These are phyloP conservation scores for Brachymystax lenok DNA, from an alignment of 2,797 vertebrate species.

Conservation along the genomic window DNA sequence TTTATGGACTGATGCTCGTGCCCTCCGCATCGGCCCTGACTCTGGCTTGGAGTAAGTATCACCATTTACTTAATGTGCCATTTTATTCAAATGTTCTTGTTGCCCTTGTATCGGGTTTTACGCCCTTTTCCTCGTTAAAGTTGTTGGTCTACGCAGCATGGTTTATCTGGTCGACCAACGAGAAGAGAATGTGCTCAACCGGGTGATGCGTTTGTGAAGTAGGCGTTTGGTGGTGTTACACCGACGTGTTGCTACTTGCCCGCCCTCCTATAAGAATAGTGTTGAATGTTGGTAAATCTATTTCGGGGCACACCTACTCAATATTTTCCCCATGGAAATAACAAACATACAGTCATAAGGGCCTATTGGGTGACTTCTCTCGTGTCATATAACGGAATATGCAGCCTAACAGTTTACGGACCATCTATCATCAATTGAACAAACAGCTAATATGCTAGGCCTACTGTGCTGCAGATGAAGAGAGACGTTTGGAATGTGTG, in stretches of 20 bases:
- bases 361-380: too few species aligned
- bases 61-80: background rate
- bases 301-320: background rate
- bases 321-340: background rate
- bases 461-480: constrained; percentile 7
- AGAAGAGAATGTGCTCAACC: constrained; percentile 55
- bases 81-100: background rate
- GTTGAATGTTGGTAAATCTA: background rate
- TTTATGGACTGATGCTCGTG: constrained; percentile 76
- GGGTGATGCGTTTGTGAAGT: constrained; percentile 36
- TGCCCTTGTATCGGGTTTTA: background rate
- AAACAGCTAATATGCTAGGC: background rate
- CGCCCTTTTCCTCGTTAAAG: background rate
- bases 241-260: background rate
- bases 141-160: background rate
- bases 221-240: background rate
- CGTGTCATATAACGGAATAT: background rate
- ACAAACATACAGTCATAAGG: background rate
- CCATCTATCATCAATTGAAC: background rate
- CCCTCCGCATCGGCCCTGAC: constrained; percentile 78
- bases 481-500: background rate
- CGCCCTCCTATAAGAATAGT: background rate
- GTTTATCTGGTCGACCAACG: background rate
- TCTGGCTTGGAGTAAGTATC: constrained; percentile 82
- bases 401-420: background rate